A percentile compares a stretch with the other conserved stretches of the same genome.
These are phyloP conservation scores for Corbicula japonica DNA, from an alignment of 2,888 invertebrate genomes.

Conservation along the genomic window DNA sequence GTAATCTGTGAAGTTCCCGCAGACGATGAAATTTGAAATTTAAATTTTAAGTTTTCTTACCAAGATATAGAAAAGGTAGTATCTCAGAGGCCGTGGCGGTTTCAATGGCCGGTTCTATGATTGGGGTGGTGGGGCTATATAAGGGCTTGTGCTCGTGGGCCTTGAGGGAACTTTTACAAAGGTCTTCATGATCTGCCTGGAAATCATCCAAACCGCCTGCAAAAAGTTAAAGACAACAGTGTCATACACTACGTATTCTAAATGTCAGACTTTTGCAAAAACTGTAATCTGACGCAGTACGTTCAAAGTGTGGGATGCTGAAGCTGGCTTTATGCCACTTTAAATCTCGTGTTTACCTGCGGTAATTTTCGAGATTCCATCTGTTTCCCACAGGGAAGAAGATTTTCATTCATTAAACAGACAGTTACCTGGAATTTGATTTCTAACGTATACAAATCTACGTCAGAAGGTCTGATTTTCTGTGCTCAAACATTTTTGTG, in stretches of 20 bases:
- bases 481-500: conserved; percentile 50
- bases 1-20: too few species aligned
- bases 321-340: too few species aligned
- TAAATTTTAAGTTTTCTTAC: conserved; percentile 70
- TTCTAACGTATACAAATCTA: conserved; percentile 29
- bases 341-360: too few species aligned
- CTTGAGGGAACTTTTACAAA: conserved; percentile 90
- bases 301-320: too few species aligned
- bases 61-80: conserved; percentile 93
- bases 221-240: too few species aligned
- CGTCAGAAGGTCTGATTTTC: conserved; percentile 42
- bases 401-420: conserved; percentile 49
- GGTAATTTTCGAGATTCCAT: too few species aligned
- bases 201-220: conserved; percentile 85
- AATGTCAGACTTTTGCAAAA: too few species aligned
- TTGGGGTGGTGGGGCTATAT: conserved; percentile 86
- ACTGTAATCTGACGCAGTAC: too few species aligned
- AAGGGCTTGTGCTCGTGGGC: conserved; percentile 86
- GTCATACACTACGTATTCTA: too few species aligned
- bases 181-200: conserved; percentile 88
- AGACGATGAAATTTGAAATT: too few species aligned
- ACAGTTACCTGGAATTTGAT: conserved; percentile 23
- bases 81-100: conserved; percentile 92
- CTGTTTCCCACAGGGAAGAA: conserved; percentile 42
- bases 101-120: conserved; percentile 88